phyloP scores from a whole-genome alignment of 2,113 vertebrate species.

The Zosterops hypoxanthus region DNA sequence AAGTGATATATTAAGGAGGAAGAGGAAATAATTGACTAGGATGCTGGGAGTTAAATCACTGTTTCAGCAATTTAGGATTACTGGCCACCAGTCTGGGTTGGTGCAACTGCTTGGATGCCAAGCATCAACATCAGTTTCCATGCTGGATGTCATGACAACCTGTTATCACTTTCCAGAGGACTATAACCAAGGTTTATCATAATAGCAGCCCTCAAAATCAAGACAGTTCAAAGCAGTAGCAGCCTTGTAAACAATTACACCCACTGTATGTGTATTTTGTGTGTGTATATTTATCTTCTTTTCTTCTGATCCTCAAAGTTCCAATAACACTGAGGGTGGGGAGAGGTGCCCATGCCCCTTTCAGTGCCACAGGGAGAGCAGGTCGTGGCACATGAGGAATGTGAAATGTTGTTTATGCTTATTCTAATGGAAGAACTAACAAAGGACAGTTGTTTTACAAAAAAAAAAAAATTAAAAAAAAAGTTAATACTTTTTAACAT shows the following conservation, averaged over 20 bases:
- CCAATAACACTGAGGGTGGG: rapidly evolving
- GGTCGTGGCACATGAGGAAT: not conserved
- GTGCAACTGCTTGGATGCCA: not conserved
- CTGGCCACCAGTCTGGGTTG: not conserved
- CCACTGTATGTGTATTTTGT: not conserved
- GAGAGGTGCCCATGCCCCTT: not conserved
- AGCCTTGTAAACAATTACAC: not conserved
- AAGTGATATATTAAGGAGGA: not conserved
- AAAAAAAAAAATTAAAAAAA: not conserved
- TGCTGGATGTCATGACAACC: not conserved
- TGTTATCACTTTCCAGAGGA: not conserved
- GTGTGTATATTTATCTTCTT: not conserved
- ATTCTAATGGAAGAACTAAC: not conserved
- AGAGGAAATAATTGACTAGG: not conserved
- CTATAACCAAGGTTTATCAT: not conserved
- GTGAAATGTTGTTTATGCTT: not conserved
- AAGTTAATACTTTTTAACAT: too few relatives aligned
- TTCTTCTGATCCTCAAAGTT: not conserved
- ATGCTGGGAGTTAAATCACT: not conserved
- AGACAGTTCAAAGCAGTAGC: not conserved
- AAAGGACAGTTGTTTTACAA: not conserved
- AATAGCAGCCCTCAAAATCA: not conserved
- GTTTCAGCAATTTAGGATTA: not conserved
- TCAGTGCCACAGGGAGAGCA: not conserved
- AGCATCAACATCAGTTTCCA: not conserved